Base-by-base conservation (phyloP, 37 sponge, comb jelly and placozoan genomes). In the Beroe ovata region DNA sequence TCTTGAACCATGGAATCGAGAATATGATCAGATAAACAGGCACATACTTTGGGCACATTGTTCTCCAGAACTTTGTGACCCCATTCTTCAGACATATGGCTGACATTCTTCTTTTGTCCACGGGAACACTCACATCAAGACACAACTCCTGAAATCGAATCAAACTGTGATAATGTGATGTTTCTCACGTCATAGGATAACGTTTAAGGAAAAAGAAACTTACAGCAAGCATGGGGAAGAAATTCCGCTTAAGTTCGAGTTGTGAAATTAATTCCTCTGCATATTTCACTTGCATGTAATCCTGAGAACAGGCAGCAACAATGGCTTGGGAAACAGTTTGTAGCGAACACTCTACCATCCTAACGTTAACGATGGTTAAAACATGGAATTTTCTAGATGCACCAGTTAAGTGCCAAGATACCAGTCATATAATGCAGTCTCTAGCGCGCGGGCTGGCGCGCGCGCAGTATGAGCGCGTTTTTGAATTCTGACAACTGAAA, bases 71-170 rank as follows among this genome's bases (percentile, higher is more conserved):
- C 47, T 77, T 77, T n/a, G 84, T 77, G 3, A 77, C 84, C 3
- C 84, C 84, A 36, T 77, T 77, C 47, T 77, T 77, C 3, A 77
- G 84, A 25, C 84, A 77, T 26, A 77, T 77, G 3, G 84, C 84
- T 21, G 84, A 33, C 84, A 77, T 77, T 54, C 84, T 39, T 26
- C 54, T 11, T 2, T 20, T 35, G 54, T 77, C 84, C 8, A 33
- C 42, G 0, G 84, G 84, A 0, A 77, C 42, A 35, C n/a, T 77
- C 1, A 14, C 6, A 1, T 21, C 54, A 40, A 77, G 2, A 16
- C 36, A 77, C 54, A 77, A 18, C 54, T 77, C 84, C 84, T 77
- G 84, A 34, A 29, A 66, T 47, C 54, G 11, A 16, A 11, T 16
- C 54, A 61, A 61, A 25, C 3, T 61, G 21, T 4, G 22, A 61